Conservation (phyloP, 2,888 invertebrate species). For the Elysia crispata region DNA sequence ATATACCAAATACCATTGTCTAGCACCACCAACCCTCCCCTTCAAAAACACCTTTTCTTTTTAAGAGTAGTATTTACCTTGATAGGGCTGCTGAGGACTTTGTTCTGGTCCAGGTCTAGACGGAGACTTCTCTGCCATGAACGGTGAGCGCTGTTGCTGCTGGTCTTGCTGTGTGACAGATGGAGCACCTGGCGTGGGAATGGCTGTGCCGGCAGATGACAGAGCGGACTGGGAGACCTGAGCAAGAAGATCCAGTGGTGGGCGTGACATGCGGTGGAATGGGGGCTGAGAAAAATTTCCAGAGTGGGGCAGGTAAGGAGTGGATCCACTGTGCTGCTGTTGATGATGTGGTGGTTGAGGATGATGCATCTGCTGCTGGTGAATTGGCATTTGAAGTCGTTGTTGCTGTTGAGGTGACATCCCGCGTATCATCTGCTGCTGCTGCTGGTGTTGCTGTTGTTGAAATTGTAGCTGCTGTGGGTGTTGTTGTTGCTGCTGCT, state of each 20-base stretch:
- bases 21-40: no score
- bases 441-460: slow-evolving; percentile 7
- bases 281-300: slow-evolving; percentile 42
- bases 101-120: slow-evolving; percentile 28
- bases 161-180: slow-evolving; percentile 20
- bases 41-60: no score
- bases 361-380: slow-evolving; percentile 33
- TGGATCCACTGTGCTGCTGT: background rate
- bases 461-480: background rate
- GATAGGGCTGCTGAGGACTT: slow-evolving; percentile 43
- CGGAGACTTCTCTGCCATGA: slow-evolving; percentile 37
- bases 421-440: background rate
- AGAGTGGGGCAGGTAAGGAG: background rate
- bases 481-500: slow-evolving; percentile 7
- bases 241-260: slow-evolving; percentile 52
- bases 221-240: slow-evolving; percentile 51
- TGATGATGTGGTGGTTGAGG: background rate
- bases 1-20: no score
- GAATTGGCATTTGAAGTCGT: background rate
- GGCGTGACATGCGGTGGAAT: slow-evolving; percentile 42
- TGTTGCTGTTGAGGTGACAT: slow-evolving; percentile 15
- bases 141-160: slow-evolving; percentile 34
- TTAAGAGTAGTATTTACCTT: slow-evolving; percentile 31
- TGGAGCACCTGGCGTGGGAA: slow-evolving; percentile 38
- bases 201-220: slow-evolving; percentile 52